Conservation (phyloP, 2,888 invertebrate genomes). For the Sarcophaga variegata region DNA sequence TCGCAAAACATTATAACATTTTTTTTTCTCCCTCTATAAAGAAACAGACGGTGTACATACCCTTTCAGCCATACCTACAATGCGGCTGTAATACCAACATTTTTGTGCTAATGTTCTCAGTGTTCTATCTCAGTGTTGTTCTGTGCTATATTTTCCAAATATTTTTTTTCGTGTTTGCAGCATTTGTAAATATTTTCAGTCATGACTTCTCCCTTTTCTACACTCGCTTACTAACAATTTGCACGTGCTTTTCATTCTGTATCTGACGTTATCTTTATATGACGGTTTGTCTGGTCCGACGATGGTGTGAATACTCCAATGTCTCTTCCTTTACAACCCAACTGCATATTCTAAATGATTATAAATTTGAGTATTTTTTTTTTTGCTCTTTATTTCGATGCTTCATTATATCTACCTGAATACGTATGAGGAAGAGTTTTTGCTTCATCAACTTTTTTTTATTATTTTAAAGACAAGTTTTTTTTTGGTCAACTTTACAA, state of each 20-base stretch:
- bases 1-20: too few relatives aligned
- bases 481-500: neutral
- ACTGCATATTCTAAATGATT: constrained; percentile 59
- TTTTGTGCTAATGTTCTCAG: too few relatives aligned
- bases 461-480: neutral
- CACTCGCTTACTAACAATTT: constrained; percentile 49
- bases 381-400: neutral
- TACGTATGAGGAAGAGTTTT: constrained; percentile 47
- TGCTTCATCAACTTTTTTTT: neutral
- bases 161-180: constrained; percentile 7
- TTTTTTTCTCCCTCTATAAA: too few relatives aligned
- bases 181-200: constrained; percentile 46
- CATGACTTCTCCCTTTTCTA: constrained; percentile 61
- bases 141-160: neutral
- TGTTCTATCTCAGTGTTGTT: constrained; percentile 5
- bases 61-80: too few relatives aligned
- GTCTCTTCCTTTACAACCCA: constrained; percentile 4
- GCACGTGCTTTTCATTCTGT: constrained; percentile 63
- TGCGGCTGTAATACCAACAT: too few relatives aligned
- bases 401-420: neutral
- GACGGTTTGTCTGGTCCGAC: constrained; percentile 5
- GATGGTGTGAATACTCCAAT: neutral
- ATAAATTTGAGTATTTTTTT: constrained; percentile 23
- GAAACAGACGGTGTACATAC: constrained; percentile 4
- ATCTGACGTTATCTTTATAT: constrained; percentile 10